Evolutionary conservation across 2,113 vertebrate species (phyloP).

Genomic region (Penelope pileata): DNA sequence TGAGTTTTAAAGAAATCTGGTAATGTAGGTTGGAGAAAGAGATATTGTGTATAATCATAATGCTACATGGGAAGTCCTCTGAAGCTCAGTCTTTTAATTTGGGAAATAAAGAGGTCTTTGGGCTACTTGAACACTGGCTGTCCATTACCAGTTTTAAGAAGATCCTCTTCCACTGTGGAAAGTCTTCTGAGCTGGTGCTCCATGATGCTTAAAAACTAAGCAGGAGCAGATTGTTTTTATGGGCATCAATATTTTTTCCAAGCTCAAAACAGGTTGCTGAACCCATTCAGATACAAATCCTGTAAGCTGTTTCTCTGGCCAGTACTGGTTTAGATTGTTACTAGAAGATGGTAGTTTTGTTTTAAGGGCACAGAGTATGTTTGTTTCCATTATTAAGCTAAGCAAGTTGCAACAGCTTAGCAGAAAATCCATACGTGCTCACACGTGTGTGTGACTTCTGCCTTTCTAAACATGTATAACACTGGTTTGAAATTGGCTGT

Average conservation of each 20-base stretch:
- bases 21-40: background rate
- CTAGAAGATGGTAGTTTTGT: background rate
- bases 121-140: background rate
- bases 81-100: background rate
- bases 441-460: background rate
- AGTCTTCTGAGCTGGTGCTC: background rate
- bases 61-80: background rate
- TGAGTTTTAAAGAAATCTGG: background rate
- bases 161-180: background rate
- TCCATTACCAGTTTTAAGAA: background rate
- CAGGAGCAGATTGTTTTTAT: background rate
- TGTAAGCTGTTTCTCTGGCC: background rate
- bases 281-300: background rate
- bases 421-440: background rate
- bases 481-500: background rate
- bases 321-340: background rate
- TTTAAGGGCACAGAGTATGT: background rate
- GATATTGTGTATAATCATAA: accelerated
- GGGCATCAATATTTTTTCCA: background rate
- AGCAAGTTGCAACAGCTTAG: background rate
- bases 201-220: background rate
- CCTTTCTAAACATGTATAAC: background rate
- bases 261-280: background rate
- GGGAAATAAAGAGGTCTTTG: background rate
- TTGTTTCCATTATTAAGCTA: background rate